phyloP scores from a whole-genome alignment of 37 sponge, comb jelly and placozoan species.

The Spongia lamella region DNA sequence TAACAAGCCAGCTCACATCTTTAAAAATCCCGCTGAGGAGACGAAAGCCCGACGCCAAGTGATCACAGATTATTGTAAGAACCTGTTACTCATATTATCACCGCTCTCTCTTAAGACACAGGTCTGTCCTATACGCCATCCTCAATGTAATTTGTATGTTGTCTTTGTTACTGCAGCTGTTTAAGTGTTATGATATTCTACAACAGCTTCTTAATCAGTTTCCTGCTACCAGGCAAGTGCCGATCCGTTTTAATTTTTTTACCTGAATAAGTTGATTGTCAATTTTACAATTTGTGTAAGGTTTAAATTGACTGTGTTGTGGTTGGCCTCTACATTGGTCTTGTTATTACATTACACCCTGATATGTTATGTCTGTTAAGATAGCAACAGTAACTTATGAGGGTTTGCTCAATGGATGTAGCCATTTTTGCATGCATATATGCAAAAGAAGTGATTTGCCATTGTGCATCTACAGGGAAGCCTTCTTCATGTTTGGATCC shows the following conservation, averaged over 20 bases:
- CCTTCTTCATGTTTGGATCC: background rate
- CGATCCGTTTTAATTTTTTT: background rate
- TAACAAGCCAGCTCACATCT: background rate
- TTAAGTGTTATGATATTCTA: slow-evolving; percentile 33
- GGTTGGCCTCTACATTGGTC: too few relatives aligned
- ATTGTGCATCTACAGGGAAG: background rate
- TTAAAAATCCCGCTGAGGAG: slow-evolving; percentile 19
- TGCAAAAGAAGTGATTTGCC: too few relatives aligned
- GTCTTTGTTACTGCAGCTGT: slow-evolving; percentile 6
- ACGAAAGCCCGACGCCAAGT: slow-evolving; percentile 25
- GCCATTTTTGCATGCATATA: too few relatives aligned
- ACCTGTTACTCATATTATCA: slow-evolving; percentile 20
- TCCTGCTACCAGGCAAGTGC: slow-evolving; percentile 38
- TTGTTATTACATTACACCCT: too few relatives aligned
- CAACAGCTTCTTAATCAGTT: slow-evolving; percentile 23
- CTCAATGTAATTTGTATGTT: too few relatives aligned
- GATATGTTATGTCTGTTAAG: too few relatives aligned
- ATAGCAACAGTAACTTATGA: too few relatives aligned
- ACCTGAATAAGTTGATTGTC: too few relatives aligned
- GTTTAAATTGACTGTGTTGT: too few relatives aligned
- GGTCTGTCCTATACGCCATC: too few relatives aligned
- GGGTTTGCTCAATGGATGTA: too few relatives aligned
- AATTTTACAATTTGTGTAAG: too few relatives aligned
- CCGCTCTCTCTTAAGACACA: slow-evolving; percentile 53
- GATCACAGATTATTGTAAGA: slow-evolving; percentile 28